A percentile compares a stretch with the other conserved stretches of the same genome.
phyloP scores from a whole-genome alignment of 2,797 vertebrate genomes.

The Sebastes taczanowskii region DNA sequence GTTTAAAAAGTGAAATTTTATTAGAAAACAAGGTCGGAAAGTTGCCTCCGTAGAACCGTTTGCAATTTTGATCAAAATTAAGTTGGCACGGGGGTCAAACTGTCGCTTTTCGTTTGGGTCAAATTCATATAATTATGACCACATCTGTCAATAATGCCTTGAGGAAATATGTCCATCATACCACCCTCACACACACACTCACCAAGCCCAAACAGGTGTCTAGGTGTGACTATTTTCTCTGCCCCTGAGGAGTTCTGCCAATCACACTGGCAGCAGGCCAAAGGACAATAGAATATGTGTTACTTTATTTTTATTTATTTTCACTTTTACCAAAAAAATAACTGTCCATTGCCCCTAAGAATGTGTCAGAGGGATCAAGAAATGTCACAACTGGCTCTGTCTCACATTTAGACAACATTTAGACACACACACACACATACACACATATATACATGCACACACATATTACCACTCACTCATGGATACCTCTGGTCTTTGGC shows the following conservation, averaged over 20 bases:
- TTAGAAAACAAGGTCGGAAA: background rate
- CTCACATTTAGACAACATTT: conserved; percentile 46
- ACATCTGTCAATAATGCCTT: conserved; percentile 61
- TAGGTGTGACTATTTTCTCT: conserved; percentile 32
- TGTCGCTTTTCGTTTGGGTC: conserved; percentile 14
- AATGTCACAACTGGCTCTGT: conserved; percentile 38
- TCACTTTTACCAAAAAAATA: conserved; percentile 35
- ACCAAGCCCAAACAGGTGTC: conserved; percentile 18
- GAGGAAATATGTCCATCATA: conserved; percentile 65
- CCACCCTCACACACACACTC: conserved; percentile 1
- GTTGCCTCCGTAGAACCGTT: background rate
- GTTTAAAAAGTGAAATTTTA: background rate
- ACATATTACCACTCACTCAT: conserved; percentile 37
- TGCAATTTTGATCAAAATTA: conserved; percentile 1
- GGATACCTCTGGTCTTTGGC: conserved; percentile 54
- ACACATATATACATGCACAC: background rate
- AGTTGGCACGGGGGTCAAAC: conserved; percentile 6
- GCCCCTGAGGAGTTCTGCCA: conserved; percentile 69
- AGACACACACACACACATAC: conserved; percentile 17
- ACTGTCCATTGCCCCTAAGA: conserved; percentile 44
- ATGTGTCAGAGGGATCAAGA: conserved; percentile 60
- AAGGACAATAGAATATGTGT: conserved; percentile 34
- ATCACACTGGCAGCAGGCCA: conserved; percentile 44
- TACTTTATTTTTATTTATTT: conserved; percentile 60
- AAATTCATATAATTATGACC: conserved; percentile 42